A percentile compares a stretch with the other conserved stretches of the same genome.
phyloP scores from a whole-genome alignment of 2,113 vertebrate genomes.

The Clarias batrachus region DNA sequence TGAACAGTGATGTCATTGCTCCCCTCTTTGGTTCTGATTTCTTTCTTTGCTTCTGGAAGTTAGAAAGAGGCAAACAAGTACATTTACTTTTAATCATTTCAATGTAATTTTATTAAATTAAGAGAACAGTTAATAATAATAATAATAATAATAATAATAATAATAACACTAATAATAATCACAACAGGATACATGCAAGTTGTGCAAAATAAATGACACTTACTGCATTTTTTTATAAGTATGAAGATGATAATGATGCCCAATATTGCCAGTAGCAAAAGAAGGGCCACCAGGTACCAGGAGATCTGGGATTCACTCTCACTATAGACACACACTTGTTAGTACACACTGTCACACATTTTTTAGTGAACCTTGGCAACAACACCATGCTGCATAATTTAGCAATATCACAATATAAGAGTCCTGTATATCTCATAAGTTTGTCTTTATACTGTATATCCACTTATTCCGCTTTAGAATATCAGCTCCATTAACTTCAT shows the following conservation, averaged over 20 bases:
- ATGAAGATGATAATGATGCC: not conserved
- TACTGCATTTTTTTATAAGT: not conserved
- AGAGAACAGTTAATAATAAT: not conserved
- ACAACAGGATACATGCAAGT: not conserved
- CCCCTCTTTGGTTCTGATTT: not conserved
- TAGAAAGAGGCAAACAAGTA: not conserved
- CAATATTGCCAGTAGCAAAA: not conserved
- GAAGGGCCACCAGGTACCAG: not conserved
- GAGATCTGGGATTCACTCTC: not conserved
- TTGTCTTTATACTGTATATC: too few species aligned
- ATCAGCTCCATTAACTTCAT: too few species aligned
- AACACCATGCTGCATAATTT: too few species aligned
- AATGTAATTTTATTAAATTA: not conserved
- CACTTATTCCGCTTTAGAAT: too few species aligned
- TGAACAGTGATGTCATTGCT: slow-evolving; percentile 1
- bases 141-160: not conserved
- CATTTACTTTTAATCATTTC: not conserved
- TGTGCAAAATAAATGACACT: not conserved
- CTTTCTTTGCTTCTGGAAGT: not conserved
- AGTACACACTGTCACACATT: too few species aligned
- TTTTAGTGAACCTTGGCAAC: too few species aligned
- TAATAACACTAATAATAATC: not conserved
- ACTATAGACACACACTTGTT: not conserved
- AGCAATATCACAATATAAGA: too few species aligned
- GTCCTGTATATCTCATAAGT: too few species aligned